Conservation (phyloP, 1,140 invertebrate genomes). For the Melanaphis sacchari region DNA sequence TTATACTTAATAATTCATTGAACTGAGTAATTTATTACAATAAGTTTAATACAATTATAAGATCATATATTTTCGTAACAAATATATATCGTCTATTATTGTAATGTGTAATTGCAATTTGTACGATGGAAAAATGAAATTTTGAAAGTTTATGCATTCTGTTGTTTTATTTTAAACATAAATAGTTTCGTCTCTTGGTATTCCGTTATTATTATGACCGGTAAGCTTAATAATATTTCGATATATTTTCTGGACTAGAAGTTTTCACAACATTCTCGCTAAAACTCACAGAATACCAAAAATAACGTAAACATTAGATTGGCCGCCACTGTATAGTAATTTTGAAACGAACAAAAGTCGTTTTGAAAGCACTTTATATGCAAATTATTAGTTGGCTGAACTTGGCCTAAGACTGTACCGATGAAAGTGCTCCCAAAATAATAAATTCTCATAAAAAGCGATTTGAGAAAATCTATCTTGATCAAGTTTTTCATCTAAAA, state of each 20-base stretch:
- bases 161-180: neutral
- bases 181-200: neutral
- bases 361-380: conserved; percentile 54
- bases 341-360: conserved; percentile 40
- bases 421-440: neutral
- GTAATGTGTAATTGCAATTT: neutral
- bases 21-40: no score
- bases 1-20: no score
- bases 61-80: neutral
- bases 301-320: conserved; percentile 40
- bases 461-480: neutral
- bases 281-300: neutral
- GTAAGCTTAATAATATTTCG: neutral
- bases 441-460: conserved; percentile 38
- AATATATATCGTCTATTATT: neutral
- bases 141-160: neutral
- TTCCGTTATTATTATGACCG: neutral
- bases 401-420: conserved; percentile 23
- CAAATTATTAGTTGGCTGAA: conserved; percentile 40
- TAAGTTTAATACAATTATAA: no score
- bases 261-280: neutral
- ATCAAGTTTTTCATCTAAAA: conserved; percentile 24
- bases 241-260: neutral
- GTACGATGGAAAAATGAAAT: neutral
- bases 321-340: conserved; percentile 24